Percentiles rank a stretch among this genome's conserved stretches.
Conservation (phyloP, 2,113 vertebrate species). For the Alouatta palliata region DNA sequence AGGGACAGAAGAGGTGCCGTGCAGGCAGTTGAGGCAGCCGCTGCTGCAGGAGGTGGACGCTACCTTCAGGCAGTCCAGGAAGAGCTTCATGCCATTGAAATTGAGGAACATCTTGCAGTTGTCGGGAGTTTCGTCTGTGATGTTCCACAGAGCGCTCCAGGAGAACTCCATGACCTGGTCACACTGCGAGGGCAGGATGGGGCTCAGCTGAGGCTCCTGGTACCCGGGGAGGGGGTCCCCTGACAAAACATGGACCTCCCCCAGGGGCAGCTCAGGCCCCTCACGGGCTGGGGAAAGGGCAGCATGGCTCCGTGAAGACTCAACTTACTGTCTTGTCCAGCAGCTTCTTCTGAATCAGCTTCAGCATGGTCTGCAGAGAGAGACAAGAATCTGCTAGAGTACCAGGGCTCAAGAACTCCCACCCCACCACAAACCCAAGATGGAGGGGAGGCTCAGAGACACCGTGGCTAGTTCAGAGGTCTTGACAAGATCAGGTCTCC, state of each 20-base stretch:
- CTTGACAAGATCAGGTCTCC: not conserved
- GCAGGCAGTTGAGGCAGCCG: rapidly evolving
- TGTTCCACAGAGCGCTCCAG: conserved; percentile 99
- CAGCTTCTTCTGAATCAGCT: conserved; percentile 97
- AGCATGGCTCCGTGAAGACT: not conserved
- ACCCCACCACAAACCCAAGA: not conserved
- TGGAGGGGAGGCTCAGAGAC: not conserved
- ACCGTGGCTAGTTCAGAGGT: not conserved
- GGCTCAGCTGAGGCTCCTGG: not conserved
- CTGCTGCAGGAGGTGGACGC: not conserved
- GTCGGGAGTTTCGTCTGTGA: conserved; percentile 98
- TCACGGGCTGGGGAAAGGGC: not conserved
- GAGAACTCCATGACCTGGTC: conserved; percentile 99
- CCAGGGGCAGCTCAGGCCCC: not conserved
- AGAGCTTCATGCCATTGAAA: conserved; percentile 97
- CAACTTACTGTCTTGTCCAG: conserved; percentile 93
- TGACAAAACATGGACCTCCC: not conserved
- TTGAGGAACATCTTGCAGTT: conserved; percentile 99
- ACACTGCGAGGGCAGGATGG: conserved; percentile 83
- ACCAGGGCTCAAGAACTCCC: not conserved
- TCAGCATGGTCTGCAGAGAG: conserved; percentile 94
- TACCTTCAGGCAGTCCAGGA: conserved; percentile 96
- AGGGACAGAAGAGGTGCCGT: no score
- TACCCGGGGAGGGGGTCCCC: not conserved
- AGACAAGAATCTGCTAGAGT: conserved; percentile 35